These are phyloP conservation scores for Aethina tumida DNA, from an alignment of 1,140 invertebrate genomes.

Conservation along the genomic window DNA sequence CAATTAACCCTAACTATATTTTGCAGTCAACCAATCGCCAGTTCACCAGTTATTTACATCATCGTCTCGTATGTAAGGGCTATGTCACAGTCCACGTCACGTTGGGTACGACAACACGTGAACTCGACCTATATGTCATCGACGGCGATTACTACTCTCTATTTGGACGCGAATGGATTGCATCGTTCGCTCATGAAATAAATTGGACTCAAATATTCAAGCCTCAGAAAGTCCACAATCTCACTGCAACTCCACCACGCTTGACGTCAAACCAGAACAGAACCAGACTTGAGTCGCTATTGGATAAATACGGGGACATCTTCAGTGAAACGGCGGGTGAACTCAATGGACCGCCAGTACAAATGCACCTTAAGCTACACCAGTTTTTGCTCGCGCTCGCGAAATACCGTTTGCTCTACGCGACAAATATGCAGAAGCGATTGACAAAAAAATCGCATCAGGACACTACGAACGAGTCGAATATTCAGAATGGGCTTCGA, in stretches of 20 bases:
- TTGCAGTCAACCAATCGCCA: slow-evolving; percentile 13
- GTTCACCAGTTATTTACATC: slow-evolving; percentile 17
- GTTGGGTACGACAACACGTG: slow-evolving; percentile 10
- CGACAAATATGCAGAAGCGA: slow-evolving; percentile 16
- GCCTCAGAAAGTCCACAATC: too few relatives aligned
- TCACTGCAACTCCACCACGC: slow-evolving; percentile 3
- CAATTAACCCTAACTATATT: slow-evolving; percentile 9
- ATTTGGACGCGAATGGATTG: slow-evolving; percentile 21
- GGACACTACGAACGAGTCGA: slow-evolving; percentile 18
- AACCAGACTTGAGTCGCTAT: slow-evolving; percentile 3
- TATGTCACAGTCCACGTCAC: slow-evolving; percentile 12
- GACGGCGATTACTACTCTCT: slow-evolving; percentile 13
- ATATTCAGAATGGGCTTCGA: slow-evolving; percentile 18
- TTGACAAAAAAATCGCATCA: slow-evolving; percentile 17
- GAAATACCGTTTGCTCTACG: slow-evolving; percentile 18
- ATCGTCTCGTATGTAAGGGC: slow-evolving; percentile 16
- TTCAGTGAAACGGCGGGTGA: slow-evolving; percentile 10
- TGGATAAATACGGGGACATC: slow-evolving; percentile 5
- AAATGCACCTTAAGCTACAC: slow-evolving; percentile 10
- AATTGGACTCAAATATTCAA: slow-evolving; percentile 5
- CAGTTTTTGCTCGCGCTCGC: slow-evolving; percentile 12
- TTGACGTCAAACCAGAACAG: neutral
- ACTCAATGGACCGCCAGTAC: slow-evolving; percentile 9
- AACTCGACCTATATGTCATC: slow-evolving; percentile 18
- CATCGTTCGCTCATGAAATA: slow-evolving; percentile 12